Percentiles rank a stretch among this genome's conserved stretches.
phyloP scores from a whole-genome alignment of 2,113 vertebrate genomes.

The Paramisgurnus dabryanus region DNA sequence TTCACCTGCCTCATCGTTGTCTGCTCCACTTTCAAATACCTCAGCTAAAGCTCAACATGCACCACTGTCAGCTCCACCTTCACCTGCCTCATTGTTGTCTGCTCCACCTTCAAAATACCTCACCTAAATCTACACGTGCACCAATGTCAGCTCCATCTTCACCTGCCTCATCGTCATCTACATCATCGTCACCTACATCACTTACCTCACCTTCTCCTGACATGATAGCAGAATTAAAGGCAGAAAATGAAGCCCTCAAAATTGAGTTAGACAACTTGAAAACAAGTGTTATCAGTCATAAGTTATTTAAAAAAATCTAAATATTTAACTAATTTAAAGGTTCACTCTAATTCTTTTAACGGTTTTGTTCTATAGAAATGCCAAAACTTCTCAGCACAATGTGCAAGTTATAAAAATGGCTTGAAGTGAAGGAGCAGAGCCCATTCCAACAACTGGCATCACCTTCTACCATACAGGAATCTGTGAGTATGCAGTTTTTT shows the following conservation, averaged over 20 bases:
- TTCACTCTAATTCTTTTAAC: background rate
- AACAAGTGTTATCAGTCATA: conserved; percentile 11
- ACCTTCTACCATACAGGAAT: background rate
- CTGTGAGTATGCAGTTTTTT: background rate
- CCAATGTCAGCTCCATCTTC: background rate
- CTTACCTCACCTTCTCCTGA: background rate
- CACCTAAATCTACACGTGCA: background rate
- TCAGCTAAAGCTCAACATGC: background rate
- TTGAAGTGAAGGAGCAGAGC: background rate
- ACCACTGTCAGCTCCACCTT: background rate
- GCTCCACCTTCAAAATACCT: background rate
- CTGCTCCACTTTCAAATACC: background rate
- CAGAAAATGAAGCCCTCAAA: background rate
- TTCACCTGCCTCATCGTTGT: background rate
- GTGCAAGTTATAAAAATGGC: conserved; percentile 1
- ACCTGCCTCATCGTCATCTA: background rate
- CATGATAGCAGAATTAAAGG: too few species aligned
- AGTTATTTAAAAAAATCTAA: background rate
- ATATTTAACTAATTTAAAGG: conserved; percentile 5
- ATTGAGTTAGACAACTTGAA: background rate
- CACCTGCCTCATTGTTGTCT: background rate
- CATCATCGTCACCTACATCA: background rate
- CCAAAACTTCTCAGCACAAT: background rate
- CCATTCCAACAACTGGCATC: background rate
- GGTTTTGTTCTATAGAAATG: conserved; percentile 5